Conservation (phyloP, 2,113 vertebrate genomes). For the Oncorhynchus nerka region DNA sequence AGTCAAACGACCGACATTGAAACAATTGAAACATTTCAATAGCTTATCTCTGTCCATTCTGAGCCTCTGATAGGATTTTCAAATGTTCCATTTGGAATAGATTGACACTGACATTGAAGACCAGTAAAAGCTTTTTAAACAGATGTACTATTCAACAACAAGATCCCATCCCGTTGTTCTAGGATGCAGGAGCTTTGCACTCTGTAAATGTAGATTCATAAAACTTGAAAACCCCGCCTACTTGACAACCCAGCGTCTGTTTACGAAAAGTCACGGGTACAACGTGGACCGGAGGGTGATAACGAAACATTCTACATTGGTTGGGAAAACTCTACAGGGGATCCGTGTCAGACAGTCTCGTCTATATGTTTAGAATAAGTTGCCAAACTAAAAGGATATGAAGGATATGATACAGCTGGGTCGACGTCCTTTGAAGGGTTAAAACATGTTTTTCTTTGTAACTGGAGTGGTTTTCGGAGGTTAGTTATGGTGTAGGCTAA, state of each 20-base stretch:
- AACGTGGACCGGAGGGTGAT: slow-evolving; percentile 43
- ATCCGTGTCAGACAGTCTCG: neutral
- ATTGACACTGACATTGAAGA: neutral
- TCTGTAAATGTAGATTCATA: slow-evolving; percentile 55
- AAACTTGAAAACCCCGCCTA: slow-evolving; percentile 66
- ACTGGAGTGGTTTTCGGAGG: slow-evolving; percentile 7
- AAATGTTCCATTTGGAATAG: neutral
- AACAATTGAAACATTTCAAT: too few species aligned
- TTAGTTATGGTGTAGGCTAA: slow-evolving; percentile 27
- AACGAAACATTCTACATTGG: slow-evolving; percentile 26
- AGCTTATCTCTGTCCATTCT: too few species aligned
- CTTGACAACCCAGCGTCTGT: slow-evolving; percentile 57
- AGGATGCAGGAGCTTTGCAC: slow-evolving; percentile 14
- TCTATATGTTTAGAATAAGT: slow-evolving; percentile 1
- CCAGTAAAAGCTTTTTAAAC: neutral
- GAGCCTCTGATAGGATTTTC: neutral
- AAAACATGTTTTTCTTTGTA: slow-evolving; percentile 2
- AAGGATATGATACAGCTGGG: neutral
- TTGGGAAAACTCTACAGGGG: neutral
- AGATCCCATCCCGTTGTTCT: neutral
- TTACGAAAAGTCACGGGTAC: slow-evolving; percentile 69
- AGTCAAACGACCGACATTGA: too few species aligned
- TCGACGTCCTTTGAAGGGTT: slow-evolving; percentile 3
- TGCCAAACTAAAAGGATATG: neutral
- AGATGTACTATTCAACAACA: neutral